Conservation (phyloP, 2,113 vertebrate genomes). For the Macroglossus sobrinus region DNA sequence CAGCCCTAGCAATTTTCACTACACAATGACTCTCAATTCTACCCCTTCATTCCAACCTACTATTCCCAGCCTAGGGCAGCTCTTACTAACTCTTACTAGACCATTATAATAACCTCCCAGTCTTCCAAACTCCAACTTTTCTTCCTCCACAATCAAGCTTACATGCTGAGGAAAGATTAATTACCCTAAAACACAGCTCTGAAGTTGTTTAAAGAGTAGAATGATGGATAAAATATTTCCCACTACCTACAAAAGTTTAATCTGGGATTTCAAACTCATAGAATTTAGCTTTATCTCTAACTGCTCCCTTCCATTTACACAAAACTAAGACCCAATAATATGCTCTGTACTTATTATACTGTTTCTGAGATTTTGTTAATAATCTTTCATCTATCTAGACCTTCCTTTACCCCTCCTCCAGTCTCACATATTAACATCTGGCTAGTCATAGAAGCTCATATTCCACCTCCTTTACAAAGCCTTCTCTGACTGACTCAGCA, state of each 20-base stretch:
- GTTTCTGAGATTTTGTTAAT: background rate
- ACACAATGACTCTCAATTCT: background rate
- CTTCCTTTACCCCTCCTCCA: rapidly evolving
- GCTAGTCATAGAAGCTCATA: background rate
- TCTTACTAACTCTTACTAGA: background rate
- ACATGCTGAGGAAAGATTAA: background rate
- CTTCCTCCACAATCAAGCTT: background rate
- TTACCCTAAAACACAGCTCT: background rate
- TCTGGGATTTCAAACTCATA: background rate
- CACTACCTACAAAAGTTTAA: background rate
- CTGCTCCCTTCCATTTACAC: background rate
- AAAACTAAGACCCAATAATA: background rate
- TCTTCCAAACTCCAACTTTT: background rate
- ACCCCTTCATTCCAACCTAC: background rate
- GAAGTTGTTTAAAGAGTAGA: background rate
- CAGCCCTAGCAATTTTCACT: background rate
- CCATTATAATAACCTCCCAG: background rate
- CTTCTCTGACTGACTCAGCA: background rate
- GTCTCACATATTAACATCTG: background rate
- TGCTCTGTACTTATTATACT: background rate
- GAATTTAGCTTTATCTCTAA: background rate
- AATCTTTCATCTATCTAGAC: background rate
- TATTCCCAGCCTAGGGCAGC: background rate
- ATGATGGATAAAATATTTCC: background rate
- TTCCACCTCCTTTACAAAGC: background rate